Evolutionary conservation across 2,113 vertebrate genomes (phyloP).

Genomic region (Clinocottus analis): DNA sequence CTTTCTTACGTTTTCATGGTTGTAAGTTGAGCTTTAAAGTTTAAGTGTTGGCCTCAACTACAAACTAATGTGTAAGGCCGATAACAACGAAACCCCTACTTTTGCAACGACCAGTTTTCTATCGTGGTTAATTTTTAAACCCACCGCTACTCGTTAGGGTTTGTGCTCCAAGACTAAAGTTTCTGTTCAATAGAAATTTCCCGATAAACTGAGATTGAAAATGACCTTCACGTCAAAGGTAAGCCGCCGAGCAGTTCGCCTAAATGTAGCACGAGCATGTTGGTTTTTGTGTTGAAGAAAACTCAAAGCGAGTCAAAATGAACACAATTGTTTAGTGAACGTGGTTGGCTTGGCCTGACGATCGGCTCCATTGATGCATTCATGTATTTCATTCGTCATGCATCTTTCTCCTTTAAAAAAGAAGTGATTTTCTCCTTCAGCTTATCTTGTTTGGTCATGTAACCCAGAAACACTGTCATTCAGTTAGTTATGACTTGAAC

Average conservation of each 20-base stretch:
- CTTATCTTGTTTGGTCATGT: not conserved
- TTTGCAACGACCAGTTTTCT: not conserved
- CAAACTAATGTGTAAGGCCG: fast-evolving
- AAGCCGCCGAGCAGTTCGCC: conserved; percentile 27
- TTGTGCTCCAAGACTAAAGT: not conserved
- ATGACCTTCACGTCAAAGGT: conserved; percentile 73
- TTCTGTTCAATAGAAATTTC: not conserved
- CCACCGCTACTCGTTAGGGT: not conserved
- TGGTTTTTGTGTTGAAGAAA: not conserved
- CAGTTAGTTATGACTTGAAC: not conserved
- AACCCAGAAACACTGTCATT: not conserved
- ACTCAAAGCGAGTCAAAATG: not conserved
- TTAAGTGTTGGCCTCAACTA: not conserved
- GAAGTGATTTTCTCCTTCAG: not conserved
- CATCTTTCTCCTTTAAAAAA: not conserved
- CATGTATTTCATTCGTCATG: not conserved
- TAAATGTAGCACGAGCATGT: not conserved
- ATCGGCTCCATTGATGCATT: not conserved
- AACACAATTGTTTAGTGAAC: not conserved
- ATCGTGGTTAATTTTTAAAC: conserved; percentile 61
- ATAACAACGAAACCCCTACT: not conserved
- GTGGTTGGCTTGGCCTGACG: not conserved
- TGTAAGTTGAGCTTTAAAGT: fast-evolving
- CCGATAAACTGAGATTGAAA: not conserved
- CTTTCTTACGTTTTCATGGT: fast-evolving